Evolutionary conservation across 2,888 invertebrate species (phyloP).

Genomic region (Choreutis nemorana): DNA sequence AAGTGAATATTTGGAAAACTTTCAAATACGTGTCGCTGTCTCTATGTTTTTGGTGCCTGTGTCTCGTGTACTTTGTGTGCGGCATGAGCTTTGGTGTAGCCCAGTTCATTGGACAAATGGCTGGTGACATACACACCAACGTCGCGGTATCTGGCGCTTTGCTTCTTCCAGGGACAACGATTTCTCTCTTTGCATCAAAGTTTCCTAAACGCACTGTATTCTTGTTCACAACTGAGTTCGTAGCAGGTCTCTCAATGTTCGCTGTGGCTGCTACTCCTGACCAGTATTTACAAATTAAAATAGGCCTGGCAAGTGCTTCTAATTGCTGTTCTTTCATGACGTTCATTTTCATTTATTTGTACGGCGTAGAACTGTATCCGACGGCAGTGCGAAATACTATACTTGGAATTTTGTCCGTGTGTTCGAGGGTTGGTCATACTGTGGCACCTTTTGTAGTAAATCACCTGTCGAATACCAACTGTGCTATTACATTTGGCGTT

Average conservation of each 20-base stretch:
- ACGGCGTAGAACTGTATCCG: conserved; percentile 85
- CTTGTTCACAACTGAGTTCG: conserved; percentile 60
- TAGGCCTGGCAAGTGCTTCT: conserved; percentile 71
- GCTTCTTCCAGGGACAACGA: conserved; percentile 69
- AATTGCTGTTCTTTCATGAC: conserved; percentile 81
- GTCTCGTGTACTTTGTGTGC: conserved; percentile 77
- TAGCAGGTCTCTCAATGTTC: conserved; percentile 37
- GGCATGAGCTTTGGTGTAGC: conserved; percentile 86
- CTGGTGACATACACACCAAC: conserved; percentile 79
- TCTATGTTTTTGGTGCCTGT: conserved; percentile 70
- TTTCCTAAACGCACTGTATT: conserved; percentile 68
- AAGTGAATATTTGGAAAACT: conserved; percentile 33
- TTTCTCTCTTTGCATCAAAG: conserved; percentile 65
- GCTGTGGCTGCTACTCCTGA: conserved; percentile 24
- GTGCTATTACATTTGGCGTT: conserved; percentile 68
- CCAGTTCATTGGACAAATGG: conserved; percentile 78
- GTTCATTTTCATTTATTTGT: conserved; percentile 84
- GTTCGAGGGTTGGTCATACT: conserved; percentile 83
- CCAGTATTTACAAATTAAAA: conserved; percentile 41
- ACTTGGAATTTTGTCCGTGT: conserved; percentile 80
- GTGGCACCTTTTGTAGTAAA: conserved; percentile 79
- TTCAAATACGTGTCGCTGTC: conserved; percentile 57
- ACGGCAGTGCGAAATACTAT: conserved; percentile 85
- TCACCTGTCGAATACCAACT: conserved; percentile 39
- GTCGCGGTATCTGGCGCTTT: conserved; percentile 76